Conservation (phyloP, 2,888 invertebrate genomes). For the Helicoverpa assulta region DNA sequence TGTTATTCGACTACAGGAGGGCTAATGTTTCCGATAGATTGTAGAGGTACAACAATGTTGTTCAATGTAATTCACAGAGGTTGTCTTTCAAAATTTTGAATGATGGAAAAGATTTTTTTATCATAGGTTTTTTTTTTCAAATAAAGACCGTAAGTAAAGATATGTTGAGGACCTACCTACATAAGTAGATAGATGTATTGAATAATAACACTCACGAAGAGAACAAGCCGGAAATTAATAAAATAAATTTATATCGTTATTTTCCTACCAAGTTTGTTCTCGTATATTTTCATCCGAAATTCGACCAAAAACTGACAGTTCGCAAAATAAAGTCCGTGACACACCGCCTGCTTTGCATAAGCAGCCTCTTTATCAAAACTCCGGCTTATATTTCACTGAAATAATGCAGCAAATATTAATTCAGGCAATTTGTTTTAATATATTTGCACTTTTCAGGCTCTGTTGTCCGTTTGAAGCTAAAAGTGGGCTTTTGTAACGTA, state of each 20-base stretch:
- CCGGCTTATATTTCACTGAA: slow-evolving; percentile 58
- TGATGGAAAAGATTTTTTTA: too few species aligned
- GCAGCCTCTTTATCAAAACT: slow-evolving; percentile 65
- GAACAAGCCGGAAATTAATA: not conserved
- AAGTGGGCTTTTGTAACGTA: slow-evolving; percentile 42
- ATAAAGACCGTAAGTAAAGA: too few species aligned
- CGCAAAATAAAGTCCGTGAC: slow-evolving; percentile 47
- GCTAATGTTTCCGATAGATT: too few species aligned
- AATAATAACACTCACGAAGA: not conserved
- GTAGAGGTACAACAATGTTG: too few species aligned
- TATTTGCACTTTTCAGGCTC: slow-evolving; percentile 66
- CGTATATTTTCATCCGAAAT: slow-evolving; percentile 21
- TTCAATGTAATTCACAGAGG: too few species aligned
- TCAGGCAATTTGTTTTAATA: slow-evolving; percentile 70
- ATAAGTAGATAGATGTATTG: too few species aligned
- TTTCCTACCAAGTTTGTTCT: not conserved
- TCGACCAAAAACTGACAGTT: slow-evolving; percentile 42
- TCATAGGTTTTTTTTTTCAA: too few species aligned
- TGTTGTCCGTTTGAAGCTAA: slow-evolving; percentile 49
- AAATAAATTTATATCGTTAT: not conserved
- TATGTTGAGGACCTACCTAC: too few species aligned
- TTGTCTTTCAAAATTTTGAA: too few species aligned
- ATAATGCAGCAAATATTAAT: slow-evolving; percentile 67
- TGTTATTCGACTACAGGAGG: not conserved
- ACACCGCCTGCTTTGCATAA: slow-evolving; percentile 49